These are phyloP conservation scores for Drosophila emarginata DNA, from an alignment of 2,888 invertebrate genomes.

Conservation along the genomic window DNA sequence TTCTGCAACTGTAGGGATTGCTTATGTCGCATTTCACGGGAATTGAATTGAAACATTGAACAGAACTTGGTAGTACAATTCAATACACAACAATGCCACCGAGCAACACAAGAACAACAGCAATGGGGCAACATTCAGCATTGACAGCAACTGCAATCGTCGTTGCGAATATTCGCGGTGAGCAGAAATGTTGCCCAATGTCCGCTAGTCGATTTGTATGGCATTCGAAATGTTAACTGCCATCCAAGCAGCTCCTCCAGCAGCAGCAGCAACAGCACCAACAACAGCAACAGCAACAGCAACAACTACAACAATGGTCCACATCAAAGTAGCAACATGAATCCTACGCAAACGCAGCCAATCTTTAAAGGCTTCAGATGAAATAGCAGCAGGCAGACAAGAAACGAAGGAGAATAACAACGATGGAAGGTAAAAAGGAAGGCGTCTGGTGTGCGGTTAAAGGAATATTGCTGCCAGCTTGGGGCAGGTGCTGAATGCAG, in stretches of 20 bases:
- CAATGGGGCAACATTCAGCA: slow-evolving; percentile 26
- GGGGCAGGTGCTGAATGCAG: slow-evolving; percentile 33
- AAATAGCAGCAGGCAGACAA: slow-evolving; percentile 37
- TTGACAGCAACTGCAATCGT: slow-evolving; percentile 5
- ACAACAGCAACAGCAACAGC: slow-evolving; percentile 16
- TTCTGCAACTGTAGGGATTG: slow-evolving; percentile 30
- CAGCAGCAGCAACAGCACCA: slow-evolving; percentile 53
- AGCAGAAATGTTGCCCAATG: slow-evolving; percentile 49
- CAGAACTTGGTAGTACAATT: slow-evolving; percentile 68
- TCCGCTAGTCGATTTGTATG: slow-evolving; percentile 76
- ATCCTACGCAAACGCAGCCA: slow-evolving; percentile 75
- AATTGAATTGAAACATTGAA: slow-evolving; percentile 74
- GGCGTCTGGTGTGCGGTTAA: slow-evolving; percentile 2
- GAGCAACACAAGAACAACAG: slow-evolving; percentile 34
- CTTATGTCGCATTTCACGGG: slow-evolving; percentile 54
- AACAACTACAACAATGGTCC: slow-evolving; percentile 67
- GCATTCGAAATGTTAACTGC: slow-evolving; percentile 76
- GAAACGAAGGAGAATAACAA: slow-evolving; percentile 13
- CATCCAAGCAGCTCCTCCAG: slow-evolving; percentile 46
- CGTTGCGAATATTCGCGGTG: slow-evolving; percentile 6
- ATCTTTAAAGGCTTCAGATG: slow-evolving; percentile 48
- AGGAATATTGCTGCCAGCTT: slow-evolving; percentile 7
- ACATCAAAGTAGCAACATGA: slow-evolving; percentile 73
- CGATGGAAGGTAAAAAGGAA: neutral
- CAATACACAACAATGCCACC: slow-evolving; percentile 68